Base-by-base conservation (phyloP, 2,888 invertebrate genomes). In the Chrysolina oricalcia region DNA sequence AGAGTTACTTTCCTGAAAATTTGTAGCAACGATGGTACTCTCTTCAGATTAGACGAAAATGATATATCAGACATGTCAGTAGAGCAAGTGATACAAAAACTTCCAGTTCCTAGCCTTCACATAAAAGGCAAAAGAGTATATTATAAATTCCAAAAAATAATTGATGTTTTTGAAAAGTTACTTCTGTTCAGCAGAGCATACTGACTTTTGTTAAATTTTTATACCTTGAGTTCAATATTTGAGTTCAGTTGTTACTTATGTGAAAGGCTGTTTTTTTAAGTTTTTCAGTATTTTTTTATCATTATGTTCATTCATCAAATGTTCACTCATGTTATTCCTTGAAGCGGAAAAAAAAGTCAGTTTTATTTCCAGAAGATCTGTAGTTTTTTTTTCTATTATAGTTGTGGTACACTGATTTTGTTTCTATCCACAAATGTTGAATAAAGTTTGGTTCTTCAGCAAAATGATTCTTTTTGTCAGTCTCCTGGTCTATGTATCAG, bases 1-100 rank as follows among this genome's bases (percentile, higher is more conserved):
- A 46, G 46, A 46, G 46, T 15, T 15, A 46, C 46, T 15, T 46
- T 46, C 15, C 46, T 4, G 46, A 46, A 46, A 46, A 46, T 35
- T 15, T 46, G 46, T 46, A 6, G n/a, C 46, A 46, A 46, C 46
- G 46, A 46, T 46, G 46, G 46, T 15, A 46, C 15, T 46, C 46
- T 46, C 46, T 46, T 46, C 46, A 46, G 46, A 46, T 46, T 46
- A 46, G n/a, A 43, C 43, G 27, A 46, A 46, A 46, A 46, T 46
- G 46, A 46, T 46, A 46, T 15, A 15, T 46, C 46, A 46, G 46
- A 46, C 46, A 15, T 46, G n/a, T 46, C 46, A 15, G 43, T 5
- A 43, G 43, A 43, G 43, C 43, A 43, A 43, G 43, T 43, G 27
- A 27, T 27, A 27, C 2, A 27, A 8, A 43, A 43, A 13, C 43